Conservation (phyloP, 2,888 invertebrate genomes). For the Lithosia quadra region DNA sequence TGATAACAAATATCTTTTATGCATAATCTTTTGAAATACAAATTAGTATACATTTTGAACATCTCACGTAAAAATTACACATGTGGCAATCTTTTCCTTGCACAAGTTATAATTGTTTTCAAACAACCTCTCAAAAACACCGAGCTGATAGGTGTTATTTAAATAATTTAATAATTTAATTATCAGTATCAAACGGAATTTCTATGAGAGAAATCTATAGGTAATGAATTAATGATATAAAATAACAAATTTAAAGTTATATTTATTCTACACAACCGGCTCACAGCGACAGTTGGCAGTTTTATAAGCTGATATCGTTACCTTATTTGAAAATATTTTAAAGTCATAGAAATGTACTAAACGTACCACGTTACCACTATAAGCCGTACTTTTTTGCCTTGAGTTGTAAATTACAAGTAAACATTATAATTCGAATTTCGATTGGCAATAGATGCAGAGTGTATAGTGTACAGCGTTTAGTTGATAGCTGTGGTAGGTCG, state of each 20-base stretch:
- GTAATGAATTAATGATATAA: not conserved
- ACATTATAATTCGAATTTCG: not conserved
- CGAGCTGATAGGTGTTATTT: too few species aligned
- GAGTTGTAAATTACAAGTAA: too few species aligned
- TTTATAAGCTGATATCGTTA: too few species aligned
- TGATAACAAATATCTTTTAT: constrained; percentile 2
- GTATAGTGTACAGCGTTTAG: not conserved
- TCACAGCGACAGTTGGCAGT: not conserved
- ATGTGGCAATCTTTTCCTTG: not conserved
- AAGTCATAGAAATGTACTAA: not conserved
- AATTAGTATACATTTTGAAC: not conserved
- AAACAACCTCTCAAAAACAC: not conserved
- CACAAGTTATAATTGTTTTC: not conserved
- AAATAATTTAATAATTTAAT: too few species aligned
- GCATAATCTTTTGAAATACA: not conserved
- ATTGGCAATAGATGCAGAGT: constrained; percentile 5
- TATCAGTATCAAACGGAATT: not conserved
- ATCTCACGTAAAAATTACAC: not conserved
- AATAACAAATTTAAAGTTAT: not conserved
- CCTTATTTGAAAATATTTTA: too few species aligned
- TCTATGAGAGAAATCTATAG: not conserved
- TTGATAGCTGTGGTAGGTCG: not conserved
- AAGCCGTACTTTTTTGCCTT: too few species aligned
- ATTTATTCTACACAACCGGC: not conserved
- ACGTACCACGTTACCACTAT: not conserved